These are phyloP conservation scores for Silurus lanzhouensis DNA, from an alignment of 2,797 vertebrate genomes.

Conservation along the genomic window DNA sequence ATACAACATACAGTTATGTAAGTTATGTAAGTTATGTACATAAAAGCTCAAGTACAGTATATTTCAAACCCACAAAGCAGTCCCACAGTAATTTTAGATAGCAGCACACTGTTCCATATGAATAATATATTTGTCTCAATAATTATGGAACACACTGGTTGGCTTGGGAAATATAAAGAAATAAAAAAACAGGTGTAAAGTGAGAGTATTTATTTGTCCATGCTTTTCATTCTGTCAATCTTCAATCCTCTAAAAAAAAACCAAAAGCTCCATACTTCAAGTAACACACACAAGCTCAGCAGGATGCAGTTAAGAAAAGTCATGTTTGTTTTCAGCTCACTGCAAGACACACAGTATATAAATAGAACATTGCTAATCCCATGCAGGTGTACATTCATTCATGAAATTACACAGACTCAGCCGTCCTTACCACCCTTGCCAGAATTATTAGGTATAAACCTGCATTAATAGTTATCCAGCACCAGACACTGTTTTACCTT, in stretches of 20 bases:
- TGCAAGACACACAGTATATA: neutral
- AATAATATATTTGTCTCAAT: neutral
- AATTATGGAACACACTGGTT: neutral
- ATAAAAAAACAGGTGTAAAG: neutral
- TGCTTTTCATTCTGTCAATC: neutral
- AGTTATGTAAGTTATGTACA: too few relatives aligned
- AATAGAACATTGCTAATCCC: neutral
- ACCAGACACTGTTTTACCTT: neutral
- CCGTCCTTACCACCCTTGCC: neutral
- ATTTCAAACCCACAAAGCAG: neutral
- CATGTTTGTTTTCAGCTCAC: neutral
- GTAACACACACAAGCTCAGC: neutral
- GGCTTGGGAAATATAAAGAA: neutral
- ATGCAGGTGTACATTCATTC: neutral
- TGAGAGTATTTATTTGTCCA: neutral
- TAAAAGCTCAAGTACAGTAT: neutral
- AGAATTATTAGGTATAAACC: neutral
- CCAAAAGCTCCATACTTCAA: neutral
- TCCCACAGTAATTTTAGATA: neutral
- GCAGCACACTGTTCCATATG: neutral
- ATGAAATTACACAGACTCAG: neutral
- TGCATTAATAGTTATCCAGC: neutral
- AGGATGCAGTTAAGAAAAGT: neutral
- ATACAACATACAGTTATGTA: neutral
- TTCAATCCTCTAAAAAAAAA: neutral